These are phyloP conservation scores for Rhodeus uyekii DNA, from an alignment of 2,797 vertebrate genomes.

Conservation along the genomic window DNA sequence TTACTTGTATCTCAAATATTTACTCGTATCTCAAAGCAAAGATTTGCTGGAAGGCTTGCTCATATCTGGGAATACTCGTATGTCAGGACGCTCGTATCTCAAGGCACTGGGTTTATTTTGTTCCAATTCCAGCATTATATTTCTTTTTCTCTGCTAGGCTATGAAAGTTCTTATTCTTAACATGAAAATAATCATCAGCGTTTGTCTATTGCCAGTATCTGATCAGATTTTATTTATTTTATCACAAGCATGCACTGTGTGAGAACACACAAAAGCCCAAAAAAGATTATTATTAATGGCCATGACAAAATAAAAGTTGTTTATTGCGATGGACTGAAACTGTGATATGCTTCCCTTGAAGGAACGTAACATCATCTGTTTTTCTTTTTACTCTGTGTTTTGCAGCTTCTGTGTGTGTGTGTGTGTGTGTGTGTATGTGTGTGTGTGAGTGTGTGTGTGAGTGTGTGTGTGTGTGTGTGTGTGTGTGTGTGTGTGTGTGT, in stretches of 20 bases:
- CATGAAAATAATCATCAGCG: not conserved
- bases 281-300: not conserved
- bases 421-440: not conserved
- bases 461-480: too few relatives aligned
- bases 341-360: not conserved
- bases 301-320: not conserved
- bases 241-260: not conserved
- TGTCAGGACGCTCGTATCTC: too few relatives aligned
- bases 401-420: not conserved
- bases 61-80: too few relatives aligned
- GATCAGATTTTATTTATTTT: conserved; percentile 5
- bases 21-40: too few relatives aligned
- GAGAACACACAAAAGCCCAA: too few relatives aligned
- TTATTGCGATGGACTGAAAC: not conserved
- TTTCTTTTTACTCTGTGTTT: not conserved
- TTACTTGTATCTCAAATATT: too few relatives aligned
- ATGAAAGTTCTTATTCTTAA: not conserved
- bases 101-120: not conserved
- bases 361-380: not conserved
- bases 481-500: too few relatives aligned
- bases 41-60: too few relatives aligned
- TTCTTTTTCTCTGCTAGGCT: not conserved
- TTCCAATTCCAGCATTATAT: not conserved
- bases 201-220: not conserved
- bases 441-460: too few relatives aligned